These are phyloP conservation scores for Trachelus stipa DNA, from an alignment of 2,888 invertebrate species.

Conservation along the genomic window DNA sequence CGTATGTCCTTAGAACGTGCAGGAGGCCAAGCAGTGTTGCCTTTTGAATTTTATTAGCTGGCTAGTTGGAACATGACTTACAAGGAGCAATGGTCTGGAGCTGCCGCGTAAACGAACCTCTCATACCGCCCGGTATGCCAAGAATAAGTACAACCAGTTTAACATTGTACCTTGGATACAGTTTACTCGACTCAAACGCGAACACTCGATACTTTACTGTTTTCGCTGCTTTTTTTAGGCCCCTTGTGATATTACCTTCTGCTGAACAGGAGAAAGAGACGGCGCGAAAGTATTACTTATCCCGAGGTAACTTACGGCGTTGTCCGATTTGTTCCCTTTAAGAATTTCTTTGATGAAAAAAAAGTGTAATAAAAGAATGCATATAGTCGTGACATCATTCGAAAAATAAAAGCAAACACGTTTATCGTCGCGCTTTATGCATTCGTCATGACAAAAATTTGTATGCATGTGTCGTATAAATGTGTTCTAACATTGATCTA, in stretches of 20 bases:
- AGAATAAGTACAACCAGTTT: not conserved
- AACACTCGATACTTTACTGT: not conserved
- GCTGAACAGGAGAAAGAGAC: not conserved
- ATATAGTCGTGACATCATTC: not conserved
- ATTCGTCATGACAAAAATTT: not conserved
- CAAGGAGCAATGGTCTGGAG: not conserved
- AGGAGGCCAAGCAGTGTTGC: not conserved
- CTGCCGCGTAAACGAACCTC: not conserved
- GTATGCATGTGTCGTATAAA: not conserved
- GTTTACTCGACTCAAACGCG: not conserved
- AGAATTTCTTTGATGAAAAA: not conserved
- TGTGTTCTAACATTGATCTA: not conserved
- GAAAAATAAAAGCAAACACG: not conserved
- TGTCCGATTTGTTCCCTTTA: not conserved
- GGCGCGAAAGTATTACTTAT: not conserved
- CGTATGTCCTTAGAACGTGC: not conserved
- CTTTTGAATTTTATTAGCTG: not conserved
- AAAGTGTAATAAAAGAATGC: not conserved
- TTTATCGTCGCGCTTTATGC: not conserved
- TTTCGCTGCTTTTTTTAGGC: not conserved
- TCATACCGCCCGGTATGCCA: not conserved
- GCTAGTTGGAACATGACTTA: not conserved
- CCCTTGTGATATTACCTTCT: not conserved
- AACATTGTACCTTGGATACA: not conserved
- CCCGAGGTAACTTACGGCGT: not conserved